Evolutionary conservation across 2,113 vertebrate genomes (phyloP), one percentile per base, ranked within the genome.

Genomic region (Plecotus auritus): DNA sequence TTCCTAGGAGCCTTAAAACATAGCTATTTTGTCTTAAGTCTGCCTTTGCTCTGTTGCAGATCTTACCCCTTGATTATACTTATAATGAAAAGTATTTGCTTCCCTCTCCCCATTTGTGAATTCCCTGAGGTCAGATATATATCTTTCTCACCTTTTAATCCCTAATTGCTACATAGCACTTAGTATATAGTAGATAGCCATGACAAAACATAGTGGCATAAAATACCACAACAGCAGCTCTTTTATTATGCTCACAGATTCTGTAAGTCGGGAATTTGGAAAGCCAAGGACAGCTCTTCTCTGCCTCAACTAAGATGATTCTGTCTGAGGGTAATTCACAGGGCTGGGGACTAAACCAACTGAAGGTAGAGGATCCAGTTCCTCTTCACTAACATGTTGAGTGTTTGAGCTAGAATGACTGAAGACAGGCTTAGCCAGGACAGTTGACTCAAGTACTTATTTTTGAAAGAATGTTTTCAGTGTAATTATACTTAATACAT

Each of bases 111-210:
- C n/a, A 26, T 54, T 10, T 85, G n/a, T 91, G 69, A 85, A 82
- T 93, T 92, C 64, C 73, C 91, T 85, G 20, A 92, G 18, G 16
- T 92, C 81, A 92, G 40, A 18, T 92, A 35, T 94, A 16, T 18
- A 76, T 85, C 59, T 95, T 67, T 93, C 78, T 88, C 14, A 30
- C 69, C 12, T 95, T 87, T 51, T 35, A 73, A 78, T 78, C 47
- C 10, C 54, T 59, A 37, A 72, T 94, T 82, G 14, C 23, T 90
- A 7, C 35, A 30, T 42, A 84, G 30, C 78, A 30, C 7, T 84
- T 95, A n/a, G 7, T 59, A 8, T 66, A 30, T 66, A 42, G 17
- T 84, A 13, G 49, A 3, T 54, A n/a, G 56, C 30, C 22, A 40
- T 84, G 87, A 30, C 64, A 91, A 70, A 74, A 22, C 32, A 64